Evolutionary conservation across 2,888 invertebrate species (phyloP).

Genomic region (Drosophila prolongata): DNA sequence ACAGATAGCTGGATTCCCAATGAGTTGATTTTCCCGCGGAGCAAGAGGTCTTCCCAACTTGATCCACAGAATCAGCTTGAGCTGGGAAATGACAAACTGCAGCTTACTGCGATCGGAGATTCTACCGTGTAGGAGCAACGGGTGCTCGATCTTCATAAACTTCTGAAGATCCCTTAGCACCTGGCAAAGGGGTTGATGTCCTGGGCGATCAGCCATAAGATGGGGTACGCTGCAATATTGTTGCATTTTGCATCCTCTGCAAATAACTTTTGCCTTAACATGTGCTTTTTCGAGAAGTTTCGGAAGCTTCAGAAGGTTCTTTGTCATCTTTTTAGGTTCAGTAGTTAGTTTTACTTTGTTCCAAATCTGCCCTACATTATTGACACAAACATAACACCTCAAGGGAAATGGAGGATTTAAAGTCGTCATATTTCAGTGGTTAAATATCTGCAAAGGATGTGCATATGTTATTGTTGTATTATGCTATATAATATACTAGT

Average conservation of each 20-base stretch:
- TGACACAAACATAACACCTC: constrained; percentile 38
- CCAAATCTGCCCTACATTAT: constrained; percentile 1
- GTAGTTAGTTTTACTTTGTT: not conserved
- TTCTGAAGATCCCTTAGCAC: constrained; percentile 74
- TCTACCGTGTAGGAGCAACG: constrained; percentile 58
- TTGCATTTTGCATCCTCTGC: constrained; percentile 87
- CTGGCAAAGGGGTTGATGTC: constrained; percentile 87
- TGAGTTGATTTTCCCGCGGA: constrained; percentile 70
- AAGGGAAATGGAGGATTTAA: constrained; percentile 15
- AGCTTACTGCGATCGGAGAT: constrained; percentile 50
- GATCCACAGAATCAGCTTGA: constrained; percentile 62
- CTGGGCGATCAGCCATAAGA: constrained; percentile 88
- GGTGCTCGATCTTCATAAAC: constrained; percentile 52
- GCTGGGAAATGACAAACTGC: constrained; percentile 55
- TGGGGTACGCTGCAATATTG: constrained; percentile 88
- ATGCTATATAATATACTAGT: not conserved
- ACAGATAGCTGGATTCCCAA: constrained; percentile 75
- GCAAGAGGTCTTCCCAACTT: constrained; percentile 60
- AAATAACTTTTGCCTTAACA: constrained; percentile 70
- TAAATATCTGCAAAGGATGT: not conserved
- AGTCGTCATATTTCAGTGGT: constrained; percentile 14
- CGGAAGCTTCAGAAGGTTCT: not conserved
- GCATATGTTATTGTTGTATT: not conserved
- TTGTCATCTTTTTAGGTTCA: not conserved
- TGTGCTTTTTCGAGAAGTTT: not conserved